Conservation (phyloP, 2,113 vertebrate species). For the Zapus hudsonius region DNA sequence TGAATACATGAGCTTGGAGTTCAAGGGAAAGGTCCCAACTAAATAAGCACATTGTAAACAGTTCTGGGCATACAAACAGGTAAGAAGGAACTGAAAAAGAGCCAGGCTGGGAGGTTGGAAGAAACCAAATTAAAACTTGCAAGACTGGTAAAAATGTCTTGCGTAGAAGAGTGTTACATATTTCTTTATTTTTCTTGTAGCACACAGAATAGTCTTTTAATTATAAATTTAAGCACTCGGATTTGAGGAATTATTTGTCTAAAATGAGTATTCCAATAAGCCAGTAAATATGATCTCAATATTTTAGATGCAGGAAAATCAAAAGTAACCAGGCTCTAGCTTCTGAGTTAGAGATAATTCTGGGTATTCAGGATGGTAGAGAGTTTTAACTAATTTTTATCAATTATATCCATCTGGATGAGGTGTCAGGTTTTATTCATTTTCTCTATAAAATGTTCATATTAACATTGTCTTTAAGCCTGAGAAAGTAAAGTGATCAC, state of each 20-base stretch:
- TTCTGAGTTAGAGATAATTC: not conserved
- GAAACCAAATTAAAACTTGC: not conserved
- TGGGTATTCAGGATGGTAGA: not conserved
- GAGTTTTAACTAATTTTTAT: not conserved
- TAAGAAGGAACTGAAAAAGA: not conserved
- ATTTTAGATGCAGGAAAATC: not conserved
- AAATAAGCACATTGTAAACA: not conserved
- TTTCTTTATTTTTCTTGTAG: not conserved
- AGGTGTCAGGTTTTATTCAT: not conserved
- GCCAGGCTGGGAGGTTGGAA: not conserved
- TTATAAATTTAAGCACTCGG: not conserved
- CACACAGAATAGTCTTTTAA: not conserved
- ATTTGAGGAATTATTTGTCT: not conserved
- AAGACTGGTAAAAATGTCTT: not conserved
- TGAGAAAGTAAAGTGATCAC: no score
- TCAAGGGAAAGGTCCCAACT: not conserved
- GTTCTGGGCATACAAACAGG: not conserved
- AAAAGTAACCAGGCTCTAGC: not conserved
- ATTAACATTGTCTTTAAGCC: not conserved
- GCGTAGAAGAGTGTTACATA: not conserved
- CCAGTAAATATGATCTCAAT: not conserved
- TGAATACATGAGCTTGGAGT: not conserved
- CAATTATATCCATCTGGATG: slow-evolving; percentile 4
- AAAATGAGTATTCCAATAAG: not conserved
- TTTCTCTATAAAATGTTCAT: not conserved